Conservation (phyloP, 2,888 invertebrate species). For the Ptychoptera contaminata region DNA sequence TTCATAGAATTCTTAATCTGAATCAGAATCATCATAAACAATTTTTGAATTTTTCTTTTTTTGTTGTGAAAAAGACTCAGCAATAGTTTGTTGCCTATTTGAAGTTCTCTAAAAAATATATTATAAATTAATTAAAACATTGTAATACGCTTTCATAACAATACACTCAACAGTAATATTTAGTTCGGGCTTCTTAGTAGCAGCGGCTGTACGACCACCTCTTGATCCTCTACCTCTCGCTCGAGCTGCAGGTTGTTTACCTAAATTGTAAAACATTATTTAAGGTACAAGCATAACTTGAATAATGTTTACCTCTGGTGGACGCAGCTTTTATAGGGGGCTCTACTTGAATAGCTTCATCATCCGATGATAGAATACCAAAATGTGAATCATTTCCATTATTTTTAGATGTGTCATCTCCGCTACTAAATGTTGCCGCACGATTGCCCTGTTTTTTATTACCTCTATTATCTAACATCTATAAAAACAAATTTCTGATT, state of each 20-base stretch:
- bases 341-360: neutral
- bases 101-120: neutral
- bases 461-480: too few relatives aligned
- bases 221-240: neutral
- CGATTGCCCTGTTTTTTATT: too few relatives aligned
- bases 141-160: too few relatives aligned
- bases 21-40: neutral
- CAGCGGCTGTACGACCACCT: neutral
- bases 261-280: neutral
- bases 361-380: too few relatives aligned
- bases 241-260: neutral
- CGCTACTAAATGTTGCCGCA: too few relatives aligned
- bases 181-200: neutral
- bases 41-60: neutral
- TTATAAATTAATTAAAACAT: neutral
- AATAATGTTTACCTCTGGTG: neutral
- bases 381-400: too few relatives aligned
- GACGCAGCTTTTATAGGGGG: neutral
- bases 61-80: neutral
- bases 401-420: too few relatives aligned
- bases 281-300: too few relatives aligned
- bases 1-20: neutral
- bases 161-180: neutral
- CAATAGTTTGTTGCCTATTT: neutral
- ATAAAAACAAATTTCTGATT: too few relatives aligned